These are phyloP conservation scores for Pomacea canaliculata DNA, from an alignment of 2,888 invertebrate species.

Conservation along the genomic window DNA sequence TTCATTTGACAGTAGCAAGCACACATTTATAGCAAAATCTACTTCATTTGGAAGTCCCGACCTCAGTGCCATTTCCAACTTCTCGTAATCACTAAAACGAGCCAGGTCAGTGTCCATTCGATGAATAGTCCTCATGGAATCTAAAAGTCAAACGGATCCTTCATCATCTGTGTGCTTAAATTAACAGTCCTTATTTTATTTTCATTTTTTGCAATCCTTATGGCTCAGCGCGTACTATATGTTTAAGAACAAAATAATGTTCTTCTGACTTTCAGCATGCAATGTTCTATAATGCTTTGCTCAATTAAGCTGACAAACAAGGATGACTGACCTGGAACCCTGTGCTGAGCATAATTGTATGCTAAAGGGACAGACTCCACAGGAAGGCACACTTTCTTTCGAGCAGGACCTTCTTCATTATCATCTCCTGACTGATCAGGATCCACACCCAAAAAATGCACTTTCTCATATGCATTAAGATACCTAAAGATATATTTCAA, in stretches of 20 bases:
- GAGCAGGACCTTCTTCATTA: slow-evolving; percentile 70
- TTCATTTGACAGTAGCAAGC: slow-evolving; percentile 94
- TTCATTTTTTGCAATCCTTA: too few species aligned
- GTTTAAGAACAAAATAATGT: too few species aligned
- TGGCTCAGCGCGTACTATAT: too few species aligned
- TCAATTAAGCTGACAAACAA: too few species aligned
- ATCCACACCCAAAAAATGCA: slow-evolving; percentile 90
- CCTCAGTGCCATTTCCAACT: slow-evolving; percentile 88
- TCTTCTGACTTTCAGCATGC: too few species aligned
- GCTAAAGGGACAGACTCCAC: slow-evolving; percentile 74
- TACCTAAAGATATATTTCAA: slow-evolving; percentile 64
- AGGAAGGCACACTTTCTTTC: slow-evolving; percentile 72
- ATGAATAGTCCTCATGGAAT: slow-evolving; percentile 74
- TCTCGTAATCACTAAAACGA: slow-evolving; percentile 79
- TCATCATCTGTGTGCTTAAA: too few species aligned
- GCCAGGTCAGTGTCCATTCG: slow-evolving; percentile 78
- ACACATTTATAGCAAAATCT: slow-evolving; percentile 97
- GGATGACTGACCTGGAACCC: slow-evolving; percentile 75
- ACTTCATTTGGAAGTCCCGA: slow-evolving; percentile 99
- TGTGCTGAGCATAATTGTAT: slow-evolving; percentile 85
- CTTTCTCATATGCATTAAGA: slow-evolving; percentile 89
- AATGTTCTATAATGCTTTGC: too few species aligned
- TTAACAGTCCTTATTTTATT: too few species aligned
- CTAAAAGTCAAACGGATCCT: slow-evolving; percentile 38
- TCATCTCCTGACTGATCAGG: slow-evolving; percentile 73